Evolutionary conservation across 2,113 vertebrate species (phyloP).

Genomic region (Mola mola): DNA sequence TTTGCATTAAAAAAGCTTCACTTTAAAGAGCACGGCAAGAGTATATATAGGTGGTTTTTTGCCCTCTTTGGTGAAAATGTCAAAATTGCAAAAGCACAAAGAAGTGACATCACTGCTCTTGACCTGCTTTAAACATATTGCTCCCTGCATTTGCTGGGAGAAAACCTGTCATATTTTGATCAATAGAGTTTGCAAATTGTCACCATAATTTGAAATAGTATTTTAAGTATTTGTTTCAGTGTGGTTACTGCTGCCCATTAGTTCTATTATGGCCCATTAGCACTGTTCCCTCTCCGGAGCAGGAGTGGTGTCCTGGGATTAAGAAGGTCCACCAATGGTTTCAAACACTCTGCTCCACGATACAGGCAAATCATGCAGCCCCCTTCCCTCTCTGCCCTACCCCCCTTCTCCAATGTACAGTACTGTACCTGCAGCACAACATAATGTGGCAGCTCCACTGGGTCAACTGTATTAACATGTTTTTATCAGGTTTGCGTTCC

Average conservation of each 20-base stretch:
- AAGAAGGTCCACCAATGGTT: conserved; percentile 3
- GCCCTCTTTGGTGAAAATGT: neutral
- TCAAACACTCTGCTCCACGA: neutral
- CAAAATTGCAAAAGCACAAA: too few relatives aligned
- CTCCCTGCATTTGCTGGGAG: too few relatives aligned
- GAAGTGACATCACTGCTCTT: neutral
- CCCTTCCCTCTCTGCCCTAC: neutral
- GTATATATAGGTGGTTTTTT: neutral
- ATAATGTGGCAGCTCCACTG: too few relatives aligned
- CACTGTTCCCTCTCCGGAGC: conserved; percentile 21
- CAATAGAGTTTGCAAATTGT: conserved; percentile 7
- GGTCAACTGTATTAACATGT: too few relatives aligned
- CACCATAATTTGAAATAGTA: conserved; percentile 29
- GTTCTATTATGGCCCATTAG: conserved; percentile 42
- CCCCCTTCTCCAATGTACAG: neutral
- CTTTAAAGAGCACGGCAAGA: neutral
- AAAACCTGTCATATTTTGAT: neutral
- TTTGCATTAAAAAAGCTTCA: neutral
- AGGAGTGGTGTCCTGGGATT: conserved; percentile 22
- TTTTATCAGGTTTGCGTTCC: too few relatives aligned
- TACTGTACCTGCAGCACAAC: neutral
- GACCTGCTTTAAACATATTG: neutral
- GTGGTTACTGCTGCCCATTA: conserved; percentile 43
- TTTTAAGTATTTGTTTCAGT: conserved; percentile 24
- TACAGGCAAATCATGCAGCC: neutral